Evolutionary conservation across 1,140 invertebrate species (phyloP), one percentile per base, ranked within the genome.

Genomic region (Brachionus angularis): DNA sequence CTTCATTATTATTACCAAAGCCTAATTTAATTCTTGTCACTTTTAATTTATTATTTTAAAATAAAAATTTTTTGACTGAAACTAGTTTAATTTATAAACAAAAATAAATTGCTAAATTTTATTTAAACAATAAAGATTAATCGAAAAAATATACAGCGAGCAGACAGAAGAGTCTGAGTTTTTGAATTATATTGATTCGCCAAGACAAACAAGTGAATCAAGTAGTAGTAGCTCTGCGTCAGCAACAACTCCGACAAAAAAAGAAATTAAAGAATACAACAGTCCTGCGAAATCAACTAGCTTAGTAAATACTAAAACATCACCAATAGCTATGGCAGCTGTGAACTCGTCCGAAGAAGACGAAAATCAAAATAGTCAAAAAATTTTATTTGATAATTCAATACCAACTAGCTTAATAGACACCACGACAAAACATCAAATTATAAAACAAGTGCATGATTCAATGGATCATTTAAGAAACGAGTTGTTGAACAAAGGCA

Each of bases 121-220:
- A n/a, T n/a, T n/a, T n/a, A n/a, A n/a, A 10, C 39, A 42, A 10
- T 42, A 10, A 10, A 42, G 39, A 36, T 29, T 67, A 1, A 67
- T 67, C 33, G 39, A 67, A 50, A 67, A 67, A 47, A 67, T 67
- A 16, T 67, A 67, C 47, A 47, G 27, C 12, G 62, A 67, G 29
- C 29, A 67, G 23, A 47, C 23, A 5, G 39, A 67, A 16, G 62
- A 67, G n/a, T n/a, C 18, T 10, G 62, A 67, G 23, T 58, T 58
- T 58, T 23, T 18, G 10, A 58, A 58, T 39, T 21, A n/a, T n/a
- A n/a, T n/a, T n/a, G n/a, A n/a, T n/a, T n/a, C n/a, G n/a, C n/a
- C n/a, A n/a, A n/a, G n/a, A n/a, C n/a, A n/a, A n/a, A n/a, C n/a
- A n/a, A n/a, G n/a, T n/a, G n/a, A n/a, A n/a, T n/a, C n/a, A n/a